Conservation (phyloP, 1,140 invertebrate species). For the Choristoneura fumiferana region DNA sequence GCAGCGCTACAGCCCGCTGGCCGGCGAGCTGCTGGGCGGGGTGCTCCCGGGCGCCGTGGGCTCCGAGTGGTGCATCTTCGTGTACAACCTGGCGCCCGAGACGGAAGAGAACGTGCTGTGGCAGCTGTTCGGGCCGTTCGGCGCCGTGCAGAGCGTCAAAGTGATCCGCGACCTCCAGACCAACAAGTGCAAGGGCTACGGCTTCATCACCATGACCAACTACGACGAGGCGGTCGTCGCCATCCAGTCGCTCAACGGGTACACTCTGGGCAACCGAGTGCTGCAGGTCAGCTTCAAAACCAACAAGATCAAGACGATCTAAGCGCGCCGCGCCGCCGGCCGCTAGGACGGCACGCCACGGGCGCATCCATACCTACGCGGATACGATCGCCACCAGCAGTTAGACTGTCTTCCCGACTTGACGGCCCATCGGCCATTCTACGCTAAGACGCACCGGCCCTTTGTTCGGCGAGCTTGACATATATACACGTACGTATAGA, state of each 20-base stretch:
- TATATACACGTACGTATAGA: constrained; percentile 31
- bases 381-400: constrained; percentile 11
- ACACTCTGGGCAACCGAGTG: constrained; percentile 97
- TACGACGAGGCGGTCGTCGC: constrained; percentile 99
- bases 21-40: constrained; percentile 92
- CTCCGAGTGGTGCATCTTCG: constrained; percentile 98
- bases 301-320: constrained; percentile 94
- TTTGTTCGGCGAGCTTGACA: constrained; percentile 53
- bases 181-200: constrained; percentile 99
- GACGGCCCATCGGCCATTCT: constrained; percentile 45
- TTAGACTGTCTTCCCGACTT: constrained; percentile 57
- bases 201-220: constrained; percentile 99
- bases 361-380: constrained; percentile 68
- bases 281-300: constrained; percentile 99
- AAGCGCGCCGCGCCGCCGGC: constrained; percentile 72
- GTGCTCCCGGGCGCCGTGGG: constrained; percentile 74
- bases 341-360: constrained; percentile 75
- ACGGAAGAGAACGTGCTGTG: constrained; percentile 99
- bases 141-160: constrained; percentile 98
- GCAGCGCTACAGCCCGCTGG: constrained; percentile 94
- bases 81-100: constrained; percentile 98
- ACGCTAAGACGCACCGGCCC: constrained; percentile 50
- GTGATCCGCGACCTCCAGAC: constrained; percentile 98
- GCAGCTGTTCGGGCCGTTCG: constrained; percentile 99
- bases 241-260: constrained; percentile 98